Percentiles rank a stretch among this genome's conserved stretches.
Evolutionary conservation across 2,113 vertebrate genomes (phyloP).

Genomic region (Noctilio leporinus): DNA sequence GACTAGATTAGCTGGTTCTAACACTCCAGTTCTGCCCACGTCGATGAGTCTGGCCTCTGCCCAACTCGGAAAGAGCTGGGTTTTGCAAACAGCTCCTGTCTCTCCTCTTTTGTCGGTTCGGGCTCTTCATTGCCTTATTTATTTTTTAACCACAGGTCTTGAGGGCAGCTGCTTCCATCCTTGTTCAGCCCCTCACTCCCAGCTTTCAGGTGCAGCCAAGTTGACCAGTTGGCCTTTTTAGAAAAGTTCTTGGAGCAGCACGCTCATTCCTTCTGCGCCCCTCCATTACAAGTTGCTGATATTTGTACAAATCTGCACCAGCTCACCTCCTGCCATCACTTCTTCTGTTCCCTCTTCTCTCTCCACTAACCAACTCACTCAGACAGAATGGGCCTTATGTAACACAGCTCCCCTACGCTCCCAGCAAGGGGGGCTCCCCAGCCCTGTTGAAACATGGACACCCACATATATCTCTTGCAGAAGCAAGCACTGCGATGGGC

Average conservation of each 20-base stretch:
- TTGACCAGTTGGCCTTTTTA: neutral
- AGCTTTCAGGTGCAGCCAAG: neutral
- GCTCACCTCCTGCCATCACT: neutral
- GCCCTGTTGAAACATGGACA: neutral
- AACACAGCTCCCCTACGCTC: neutral
- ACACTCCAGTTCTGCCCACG: constrained; percentile 54
- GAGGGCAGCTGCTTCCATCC: neutral
- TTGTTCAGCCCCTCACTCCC: neutral
- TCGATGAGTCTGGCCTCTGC: constrained; percentile 20
- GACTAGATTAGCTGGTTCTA: constrained; percentile 42
- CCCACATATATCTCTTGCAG: neutral
- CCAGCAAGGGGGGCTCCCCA: neutral
- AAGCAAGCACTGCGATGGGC: neutral
- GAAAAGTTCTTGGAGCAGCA: too few relatives aligned
- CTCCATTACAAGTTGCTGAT: neutral
- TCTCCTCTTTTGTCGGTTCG: neutral
- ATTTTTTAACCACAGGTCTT: neutral
- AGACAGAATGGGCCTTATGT: neutral
- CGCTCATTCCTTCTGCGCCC: neutral
- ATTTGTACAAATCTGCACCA: neutral
- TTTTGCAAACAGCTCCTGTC: neutral
- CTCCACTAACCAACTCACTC: neutral
- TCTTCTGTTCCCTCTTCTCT: neutral
- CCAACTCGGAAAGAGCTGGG: neutral
- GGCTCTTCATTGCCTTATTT: neutral